Base-by-base conservation (phyloP, 2,113 vertebrate genomes). In the Carettochelys insculpta region DNA sequence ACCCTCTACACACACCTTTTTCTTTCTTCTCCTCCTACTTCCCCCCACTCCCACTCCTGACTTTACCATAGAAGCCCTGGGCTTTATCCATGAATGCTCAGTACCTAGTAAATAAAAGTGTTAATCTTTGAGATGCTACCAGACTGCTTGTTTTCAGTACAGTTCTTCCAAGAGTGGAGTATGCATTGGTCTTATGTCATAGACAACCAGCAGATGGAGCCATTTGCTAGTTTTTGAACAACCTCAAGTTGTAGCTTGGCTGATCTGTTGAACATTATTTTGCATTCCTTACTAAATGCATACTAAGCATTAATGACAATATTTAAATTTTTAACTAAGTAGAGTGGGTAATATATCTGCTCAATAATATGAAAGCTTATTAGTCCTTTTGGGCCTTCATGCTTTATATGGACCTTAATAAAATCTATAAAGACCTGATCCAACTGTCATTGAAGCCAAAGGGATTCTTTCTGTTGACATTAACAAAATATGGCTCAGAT, bases 151-250 rank as follows among this genome's bases (percentile, higher is more conserved):
- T n/a, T n/a, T n/a, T n/a, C n/a, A n/a, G n/a, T n/a, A n/a, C n/a
- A n/a, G n/a, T n/a, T n/a, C n/a, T n/a, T n/a, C n/a, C n/a, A n/a
- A n/a, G n/a, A n/a, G n/a, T n/a, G n/a, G n/a, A n/a, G n/a, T n/a
- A n/a, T n/a, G n/a, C n/a, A n/a, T n/a, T n/a, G n/a, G n/a, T n/a
- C n/a, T n/a, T n/a, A n/a, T n/a, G n/a, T n/a, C n/a, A 47, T 22
- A 52, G 82, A 51, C 31, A 31, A 51, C 89, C 97, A 96, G 91
- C 93, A 98, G 97, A 84, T 95, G 97, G 97, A 92, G 95, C 96
- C 84, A 94, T 94, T 80, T 79, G 53, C 89, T 93, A 87, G 95
- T 61, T 24, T 90, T 95, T 94, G 71, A 85, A 34, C 38, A 0
- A 1, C 27, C 0, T 1, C 41, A 0, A 29, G 34, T 34, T 41